Base-by-base conservation (phyloP, 1,140 invertebrate species). In the Ooceraea biroi region DNA sequence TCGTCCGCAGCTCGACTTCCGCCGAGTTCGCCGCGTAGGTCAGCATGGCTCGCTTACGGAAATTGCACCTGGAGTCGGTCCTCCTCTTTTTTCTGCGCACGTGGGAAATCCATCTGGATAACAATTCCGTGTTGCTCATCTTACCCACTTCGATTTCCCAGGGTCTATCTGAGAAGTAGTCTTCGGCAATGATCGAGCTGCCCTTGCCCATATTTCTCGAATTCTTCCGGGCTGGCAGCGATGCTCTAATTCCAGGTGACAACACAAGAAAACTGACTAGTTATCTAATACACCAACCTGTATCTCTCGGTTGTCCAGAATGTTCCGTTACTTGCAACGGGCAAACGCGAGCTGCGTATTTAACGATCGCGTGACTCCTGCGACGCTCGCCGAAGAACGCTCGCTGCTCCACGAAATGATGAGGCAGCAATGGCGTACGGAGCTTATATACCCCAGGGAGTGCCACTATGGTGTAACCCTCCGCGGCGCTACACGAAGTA, bases 21-120 rank as follows among this genome's bases (percentile, higher is more conserved):
- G 95, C 94, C 60, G 91, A 91, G 7, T 46, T 71, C 7, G 95
- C 71, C 0, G 95, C 91, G 58, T 89, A 89, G 3, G 91, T 89
- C 11, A 95, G 86, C 46, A 95, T 89, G 4, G 95, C 94, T 68
- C 95, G 93, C 36, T 95, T 87, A 2, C 94, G 92, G 5, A 95
- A 86, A 89, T 95, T 89, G 36, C 93, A 93, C 55, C 90, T 92
- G 22, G 88, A 91, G 84, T 60, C 86, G 89, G 60, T 93, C 46
- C 89, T 89, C 8, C 90, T 73, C 89, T 94, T 95, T 89, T 95
- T 95, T 41, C 85, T 80, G 72, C 94, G 93, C 41, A 95, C 91
- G 83, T 91, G 89, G 27, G 76, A 86, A 61, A 95, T 95, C 95
- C 95, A 95, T 78, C 91, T 91, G 11, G 87, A 58, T 5, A 94